Percentiles rank a stretch among this genome's conserved stretches.
phyloP scores from a whole-genome alignment of 1,140 invertebrate genomes.

The Drosophila equinoxialis region DNA sequence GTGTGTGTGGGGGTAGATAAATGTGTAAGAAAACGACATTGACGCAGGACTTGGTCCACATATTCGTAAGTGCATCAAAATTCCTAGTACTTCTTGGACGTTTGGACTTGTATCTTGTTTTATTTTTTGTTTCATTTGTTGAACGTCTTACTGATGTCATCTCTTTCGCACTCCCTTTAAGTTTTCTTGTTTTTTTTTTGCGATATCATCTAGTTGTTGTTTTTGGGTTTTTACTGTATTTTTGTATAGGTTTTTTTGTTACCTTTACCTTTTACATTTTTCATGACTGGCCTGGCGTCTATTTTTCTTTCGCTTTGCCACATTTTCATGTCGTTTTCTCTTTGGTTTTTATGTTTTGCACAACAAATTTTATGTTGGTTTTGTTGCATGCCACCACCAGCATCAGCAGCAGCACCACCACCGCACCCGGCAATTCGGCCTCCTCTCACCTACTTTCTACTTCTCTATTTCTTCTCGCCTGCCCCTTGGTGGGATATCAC shows the following conservation, averaged over 20 bases:
- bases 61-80: conserved; percentile 73
- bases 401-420: too few relatives aligned
- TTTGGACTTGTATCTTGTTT: conserved; percentile 65
- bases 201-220: conserved; percentile 14
- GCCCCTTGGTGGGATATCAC: neutral
- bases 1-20: conserved; percentile 16
- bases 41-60: conserved; percentile 34
- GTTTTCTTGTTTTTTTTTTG: conserved; percentile 26
- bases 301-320: conserved; percentile 44
- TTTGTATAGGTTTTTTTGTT: conserved; percentile 8
- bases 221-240: neutral
- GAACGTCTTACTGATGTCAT: conserved; percentile 1
- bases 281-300: conserved; percentile 31
- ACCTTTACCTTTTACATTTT: conserved; percentile 15
- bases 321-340: conserved; percentile 72
- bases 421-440: neutral
- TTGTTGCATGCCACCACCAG: conserved; percentile 43
- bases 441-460: neutral
- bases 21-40: conserved; percentile 25
- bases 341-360: conserved; percentile 76
- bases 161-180: neutral
- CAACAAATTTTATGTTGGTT: conserved; percentile 79
- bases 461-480: neutral
- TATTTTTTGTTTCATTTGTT: conserved; percentile 42
- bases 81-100: conserved; percentile 57